Evolutionary conservation across 2,797 vertebrate species (phyloP).

Genomic region (Psittacula derbiana): DNA sequence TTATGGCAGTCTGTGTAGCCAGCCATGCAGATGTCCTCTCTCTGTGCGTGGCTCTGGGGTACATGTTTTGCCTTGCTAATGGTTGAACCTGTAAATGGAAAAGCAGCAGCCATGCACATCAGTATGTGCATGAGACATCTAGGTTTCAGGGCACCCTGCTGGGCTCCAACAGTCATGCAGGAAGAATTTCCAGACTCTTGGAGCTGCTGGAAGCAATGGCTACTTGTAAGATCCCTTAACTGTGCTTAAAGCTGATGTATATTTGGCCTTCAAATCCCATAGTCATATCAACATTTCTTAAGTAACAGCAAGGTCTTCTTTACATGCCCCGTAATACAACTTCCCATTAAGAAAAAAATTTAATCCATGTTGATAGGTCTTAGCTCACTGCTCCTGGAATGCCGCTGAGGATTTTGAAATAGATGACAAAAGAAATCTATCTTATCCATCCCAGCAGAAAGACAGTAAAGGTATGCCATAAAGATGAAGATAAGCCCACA

Average conservation of each 20-base stretch:
- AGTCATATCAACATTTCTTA: neutral
- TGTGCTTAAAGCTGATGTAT: neutral
- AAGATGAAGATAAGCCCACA: neutral
- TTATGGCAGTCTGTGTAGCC: neutral
- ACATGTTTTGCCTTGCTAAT: neutral
- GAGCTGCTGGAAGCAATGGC: neutral
- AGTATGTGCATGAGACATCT: neutral
- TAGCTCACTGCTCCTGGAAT: neutral
- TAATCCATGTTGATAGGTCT: neutral
- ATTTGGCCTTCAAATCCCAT: neutral
- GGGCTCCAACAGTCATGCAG: accelerated
- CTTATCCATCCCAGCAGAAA: neutral
- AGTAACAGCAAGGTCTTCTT: neutral
- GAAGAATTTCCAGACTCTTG: neutral
- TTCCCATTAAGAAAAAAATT: neutral
- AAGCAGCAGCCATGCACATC: accelerated
- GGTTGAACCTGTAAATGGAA: neutral
- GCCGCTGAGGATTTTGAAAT: neutral
- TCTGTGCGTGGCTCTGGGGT: too few species aligned
- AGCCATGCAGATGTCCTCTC: accelerated
- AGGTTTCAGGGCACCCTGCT: neutral
- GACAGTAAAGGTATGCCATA: neutral
- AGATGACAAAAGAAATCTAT: neutral
- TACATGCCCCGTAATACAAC: neutral
- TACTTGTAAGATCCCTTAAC: neutral